Percentiles rank a stretch among this genome's conserved stretches.
Conservation (phyloP, 2,888 invertebrate genomes). For the Patella pellucida region DNA sequence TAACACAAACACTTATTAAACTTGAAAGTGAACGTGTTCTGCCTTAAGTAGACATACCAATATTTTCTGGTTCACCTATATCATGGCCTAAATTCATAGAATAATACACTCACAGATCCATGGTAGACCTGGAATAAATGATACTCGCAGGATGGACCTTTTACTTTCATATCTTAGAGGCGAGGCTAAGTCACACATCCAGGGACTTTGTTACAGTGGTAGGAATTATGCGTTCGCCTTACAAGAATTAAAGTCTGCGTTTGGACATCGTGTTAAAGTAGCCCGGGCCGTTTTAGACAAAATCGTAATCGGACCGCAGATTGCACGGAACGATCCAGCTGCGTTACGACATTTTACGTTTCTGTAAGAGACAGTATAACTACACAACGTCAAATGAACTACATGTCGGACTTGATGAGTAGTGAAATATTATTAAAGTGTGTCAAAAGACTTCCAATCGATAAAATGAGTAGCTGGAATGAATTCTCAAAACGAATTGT, state of each 20-base stretch:
- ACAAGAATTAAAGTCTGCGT: background rate
- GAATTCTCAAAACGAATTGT: background rate
- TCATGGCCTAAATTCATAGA: background rate
- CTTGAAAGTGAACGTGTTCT: constrained; percentile 14
- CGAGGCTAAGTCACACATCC: background rate
- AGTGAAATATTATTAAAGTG: background rate
- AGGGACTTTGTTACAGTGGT: background rate
- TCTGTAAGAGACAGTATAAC: background rate
- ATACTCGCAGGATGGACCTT: background rate
- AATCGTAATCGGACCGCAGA: background rate
- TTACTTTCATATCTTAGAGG: background rate
- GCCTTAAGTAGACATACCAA: constrained; percentile 2
- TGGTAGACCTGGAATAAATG: background rate
- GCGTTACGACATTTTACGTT: background rate
- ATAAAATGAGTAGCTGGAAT: background rate
- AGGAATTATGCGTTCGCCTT: background rate
- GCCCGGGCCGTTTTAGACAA: background rate
- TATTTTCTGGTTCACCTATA: background rate
- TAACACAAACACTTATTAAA: constrained; percentile 1
- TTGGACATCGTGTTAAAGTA: background rate
- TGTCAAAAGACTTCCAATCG: background rate
- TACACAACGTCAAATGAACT: background rate
- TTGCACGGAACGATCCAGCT: background rate
- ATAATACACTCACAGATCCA: background rate
- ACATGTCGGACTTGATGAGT: background rate